Evolutionary conservation across 2,888 invertebrate genomes (phyloP), one percentile per base, ranked within the genome.

Genomic region (Girardia tigrina): DNA sequence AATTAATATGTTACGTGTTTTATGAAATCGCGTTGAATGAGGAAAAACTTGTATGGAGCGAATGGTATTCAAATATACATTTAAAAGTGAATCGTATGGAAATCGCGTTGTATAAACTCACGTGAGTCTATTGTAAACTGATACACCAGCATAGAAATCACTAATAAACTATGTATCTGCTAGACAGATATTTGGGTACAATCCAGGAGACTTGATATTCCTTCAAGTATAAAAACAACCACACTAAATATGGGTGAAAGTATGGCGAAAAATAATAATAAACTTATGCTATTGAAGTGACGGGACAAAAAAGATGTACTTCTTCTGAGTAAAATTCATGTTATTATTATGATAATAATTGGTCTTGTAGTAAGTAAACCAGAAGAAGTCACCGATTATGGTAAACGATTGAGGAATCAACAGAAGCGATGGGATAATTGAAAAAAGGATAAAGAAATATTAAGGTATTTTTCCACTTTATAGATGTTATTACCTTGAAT

Each of bases 371-470:
- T n/a, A 56, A 56, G 2, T 56, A 56, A 56, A 56, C 56, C 56
- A n/a, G 56, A 56, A 56, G 56, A 6, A 56, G 56, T 8, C n/a
- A 4, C 23, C 23, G 56, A 56, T 56, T 56, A 56, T n/a, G 4
- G n/a, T n/a, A 56, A 56, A n/a, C n/a, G 23, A 8, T 36, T 56
- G 56, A 2, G 8, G 56, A 20, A 23, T 56, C 2, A 23, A 56
- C 56, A 56, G n/a, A 56, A 56, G n/a, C 56, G n/a, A 56, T n/a
- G 56, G 56, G 23, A 56, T 56, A 56, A 56, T 56, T 56, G 56
- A n/a, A 56, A 56, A 36, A 56, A 56, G 4, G 56, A 56, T 56
- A 23, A 56, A 56, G 56, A 12, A 56, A 4, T 56, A 56, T 16
- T 12, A 56, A 56, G 23, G 23, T 56, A 56, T 56, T 56, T 56